Conservation (phyloP, 2,888 invertebrate genomes). For the Coenonympha arcania region DNA sequence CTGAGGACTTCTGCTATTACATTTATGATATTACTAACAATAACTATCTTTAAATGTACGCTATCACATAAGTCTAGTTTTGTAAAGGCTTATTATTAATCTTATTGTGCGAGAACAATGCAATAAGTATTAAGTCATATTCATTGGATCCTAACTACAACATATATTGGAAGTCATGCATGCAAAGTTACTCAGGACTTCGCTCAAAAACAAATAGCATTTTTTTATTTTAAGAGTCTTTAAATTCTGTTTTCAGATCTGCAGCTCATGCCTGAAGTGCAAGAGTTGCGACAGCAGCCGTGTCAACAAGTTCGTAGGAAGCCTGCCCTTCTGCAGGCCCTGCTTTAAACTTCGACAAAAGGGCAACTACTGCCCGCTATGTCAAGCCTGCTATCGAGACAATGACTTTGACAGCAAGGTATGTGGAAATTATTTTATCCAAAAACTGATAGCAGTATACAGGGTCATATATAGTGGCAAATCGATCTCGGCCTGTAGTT, state of each 20-base stretch:
- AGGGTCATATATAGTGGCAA: too few relatives aligned
- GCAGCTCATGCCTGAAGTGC: conserved; percentile 86
- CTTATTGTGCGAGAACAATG: too few relatives aligned
- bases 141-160: too few relatives aligned
- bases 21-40: too few relatives aligned
- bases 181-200: not conserved
- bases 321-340: conserved; percentile 87
- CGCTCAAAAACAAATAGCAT: not conserved
- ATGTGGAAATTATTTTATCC: conserved; percentile 19
- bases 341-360: conserved; percentile 91
- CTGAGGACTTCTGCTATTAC: too few relatives aligned
- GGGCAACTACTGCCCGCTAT: conserved; percentile 93
- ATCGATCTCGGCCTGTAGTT: too few relatives aligned
- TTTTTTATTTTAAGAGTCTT: not conserved
- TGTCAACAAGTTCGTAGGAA: conserved; percentile 86
- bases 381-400: conserved; percentile 92
- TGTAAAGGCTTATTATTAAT: too few relatives aligned
- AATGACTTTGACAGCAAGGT: conserved; percentile 91
- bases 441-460: not conserved
- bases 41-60: too few relatives aligned
- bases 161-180: too few relatives aligned
- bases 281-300: conserved; percentile 89
- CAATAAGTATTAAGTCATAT: too few relatives aligned
- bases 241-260: conserved; percentile 62
- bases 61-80: too few relatives aligned